Conservation (phyloP, 1,140 invertebrate species). For the Yoshiicerus persimilis region DNA sequence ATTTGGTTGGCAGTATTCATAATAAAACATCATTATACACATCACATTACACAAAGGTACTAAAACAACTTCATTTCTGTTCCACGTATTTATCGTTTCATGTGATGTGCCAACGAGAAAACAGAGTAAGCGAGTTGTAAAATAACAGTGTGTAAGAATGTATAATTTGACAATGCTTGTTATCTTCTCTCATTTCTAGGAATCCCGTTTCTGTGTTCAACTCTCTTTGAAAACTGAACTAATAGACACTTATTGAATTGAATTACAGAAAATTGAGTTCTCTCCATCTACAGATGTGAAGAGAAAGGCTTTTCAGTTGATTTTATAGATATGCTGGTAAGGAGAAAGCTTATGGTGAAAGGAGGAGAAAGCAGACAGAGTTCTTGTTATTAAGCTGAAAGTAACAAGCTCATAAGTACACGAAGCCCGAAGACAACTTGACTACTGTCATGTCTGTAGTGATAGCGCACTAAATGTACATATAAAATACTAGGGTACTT, state of each 20-base stretch:
- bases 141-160: background rate
- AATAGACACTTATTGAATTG: conserved; percentile 11
- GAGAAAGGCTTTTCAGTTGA: background rate
- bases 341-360: background rate
- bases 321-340: background rate
- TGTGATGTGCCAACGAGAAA: background rate
- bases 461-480: background rate
- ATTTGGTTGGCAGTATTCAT: no score
- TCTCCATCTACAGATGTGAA: background rate
- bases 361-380: background rate
- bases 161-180: background rate
- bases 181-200: background rate
- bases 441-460: background rate
- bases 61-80: background rate
- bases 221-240: background rate
- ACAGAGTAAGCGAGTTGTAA: background rate
- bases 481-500: background rate
- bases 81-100: background rate
- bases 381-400: background rate
- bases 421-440: background rate
- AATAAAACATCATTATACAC: no score
- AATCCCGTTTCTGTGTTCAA: background rate
- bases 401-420: background rate
- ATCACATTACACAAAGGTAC: no score
- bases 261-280: conserved; percentile 17